Conservation (phyloP, 2,888 invertebrate species). For the Pediacus dermestoides region DNA sequence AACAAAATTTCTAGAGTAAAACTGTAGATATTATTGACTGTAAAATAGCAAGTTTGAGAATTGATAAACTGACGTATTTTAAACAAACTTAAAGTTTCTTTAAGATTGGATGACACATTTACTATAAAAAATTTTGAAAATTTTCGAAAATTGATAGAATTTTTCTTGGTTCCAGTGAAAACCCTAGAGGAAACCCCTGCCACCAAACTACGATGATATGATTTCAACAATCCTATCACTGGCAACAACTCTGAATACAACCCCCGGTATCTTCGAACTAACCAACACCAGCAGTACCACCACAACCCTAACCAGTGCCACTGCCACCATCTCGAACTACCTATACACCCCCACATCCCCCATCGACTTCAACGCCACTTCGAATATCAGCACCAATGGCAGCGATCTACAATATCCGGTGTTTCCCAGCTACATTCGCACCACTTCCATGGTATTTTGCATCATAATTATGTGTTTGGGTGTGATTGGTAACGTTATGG, state of each 20-base stretch:
- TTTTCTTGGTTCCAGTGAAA: too few species aligned
- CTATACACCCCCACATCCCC: slow-evolving; percentile 34
- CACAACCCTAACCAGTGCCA: slow-evolving; percentile 30
- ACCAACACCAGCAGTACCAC: slow-evolving; percentile 25
- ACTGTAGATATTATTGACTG: too few species aligned
- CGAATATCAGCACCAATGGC: slow-evolving; percentile 18
- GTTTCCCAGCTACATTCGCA: slow-evolving; percentile 81
- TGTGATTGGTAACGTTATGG: slow-evolving; percentile 89
- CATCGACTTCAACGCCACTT: slow-evolving; percentile 22
- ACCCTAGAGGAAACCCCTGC: too few species aligned
- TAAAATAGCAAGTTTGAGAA: too few species aligned
- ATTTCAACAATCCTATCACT: slow-evolving; percentile 43
- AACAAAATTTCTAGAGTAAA: too few species aligned
- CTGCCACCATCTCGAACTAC: slow-evolving; percentile 36
- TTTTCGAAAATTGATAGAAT: too few species aligned
- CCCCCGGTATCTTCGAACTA: too few species aligned
- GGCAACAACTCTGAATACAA: slow-evolving; percentile 27
- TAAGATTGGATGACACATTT: too few species aligned
- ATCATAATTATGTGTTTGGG: slow-evolving; percentile 85
- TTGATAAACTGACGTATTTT: too few species aligned
- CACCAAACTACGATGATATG: slow-evolving; percentile 42
- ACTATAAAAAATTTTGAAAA: too few species aligned
- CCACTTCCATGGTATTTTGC: slow-evolving; percentile 84
- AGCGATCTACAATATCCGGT: slow-evolving; percentile 43
- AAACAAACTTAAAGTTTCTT: too few species aligned